Percentiles rank a stretch among this genome's conserved stretches.
phyloP scores from a whole-genome alignment of 1,140 invertebrate species.

The Polypedilum pembai region DNA sequence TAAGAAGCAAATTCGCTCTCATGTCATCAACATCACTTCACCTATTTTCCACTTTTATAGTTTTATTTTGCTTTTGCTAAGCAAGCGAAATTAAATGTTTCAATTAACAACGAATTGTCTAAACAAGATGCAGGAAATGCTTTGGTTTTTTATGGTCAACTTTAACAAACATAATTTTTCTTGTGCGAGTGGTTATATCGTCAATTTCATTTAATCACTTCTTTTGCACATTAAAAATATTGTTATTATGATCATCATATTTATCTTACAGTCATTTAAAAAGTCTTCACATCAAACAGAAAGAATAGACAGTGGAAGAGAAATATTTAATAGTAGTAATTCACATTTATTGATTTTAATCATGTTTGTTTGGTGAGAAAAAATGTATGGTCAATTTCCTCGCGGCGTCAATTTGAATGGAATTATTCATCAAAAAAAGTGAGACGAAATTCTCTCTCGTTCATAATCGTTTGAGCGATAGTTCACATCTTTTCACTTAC shows the following conservation, averaged over 20 bases:
- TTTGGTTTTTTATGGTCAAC: too few relatives aligned
- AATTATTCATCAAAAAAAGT: not conserved
- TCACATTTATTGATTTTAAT: constrained; percentile 10
- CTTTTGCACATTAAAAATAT: too few relatives aligned
- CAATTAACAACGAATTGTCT: not conserved
- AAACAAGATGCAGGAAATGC: too few relatives aligned
- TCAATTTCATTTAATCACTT: too few relatives aligned
- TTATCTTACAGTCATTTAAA: too few relatives aligned
- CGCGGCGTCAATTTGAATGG: not conserved
- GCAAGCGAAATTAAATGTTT: constrained; percentile 6
- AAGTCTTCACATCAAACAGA: too few relatives aligned
- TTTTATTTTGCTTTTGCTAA: not conserved
- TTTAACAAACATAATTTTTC: too few relatives aligned
- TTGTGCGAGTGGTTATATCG: too few relatives aligned
- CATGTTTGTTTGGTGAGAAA: not conserved
- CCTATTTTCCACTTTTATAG: not conserved
- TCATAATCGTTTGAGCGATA: not conserved
- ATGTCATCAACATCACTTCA: not conserved
- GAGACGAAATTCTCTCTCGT: not conserved
- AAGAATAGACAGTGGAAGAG: too few relatives aligned
- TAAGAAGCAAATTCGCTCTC: not conserved
- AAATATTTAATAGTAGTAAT: not conserved
- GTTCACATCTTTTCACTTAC: not conserved
- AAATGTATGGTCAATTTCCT: not conserved
- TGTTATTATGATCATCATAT: too few relatives aligned